A percentile compares a stretch with the other conserved stretches of the same genome.
These are phyloP conservation scores for Lottia scabra DNA, from an alignment of 2,888 invertebrate species.

Conservation along the genomic window DNA sequence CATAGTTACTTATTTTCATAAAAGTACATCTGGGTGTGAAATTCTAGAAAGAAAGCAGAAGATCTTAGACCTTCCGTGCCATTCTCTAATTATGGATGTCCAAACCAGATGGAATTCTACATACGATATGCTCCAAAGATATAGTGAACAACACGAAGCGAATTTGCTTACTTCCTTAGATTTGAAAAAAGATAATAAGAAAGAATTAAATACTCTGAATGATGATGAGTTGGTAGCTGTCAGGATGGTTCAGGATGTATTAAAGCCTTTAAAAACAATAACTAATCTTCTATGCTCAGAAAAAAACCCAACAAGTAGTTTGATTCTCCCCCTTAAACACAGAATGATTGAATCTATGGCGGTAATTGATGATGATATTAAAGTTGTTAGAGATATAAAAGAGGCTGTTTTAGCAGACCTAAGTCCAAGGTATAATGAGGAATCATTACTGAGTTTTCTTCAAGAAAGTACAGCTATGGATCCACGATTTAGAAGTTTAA, in stretches of 20 bases:
- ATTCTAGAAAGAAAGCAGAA: conserved; percentile 13
- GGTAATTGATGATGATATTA: no score
- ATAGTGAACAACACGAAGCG: background rate
- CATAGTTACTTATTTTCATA: conserved; percentile 14
- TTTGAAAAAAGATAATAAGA: background rate
- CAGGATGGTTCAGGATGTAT: no score
- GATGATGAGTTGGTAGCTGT: background rate
- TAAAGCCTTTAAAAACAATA: no score
- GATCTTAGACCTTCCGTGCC: background rate
- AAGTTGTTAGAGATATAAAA: no score
- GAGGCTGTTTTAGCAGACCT: background rate
- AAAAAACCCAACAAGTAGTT: no score
- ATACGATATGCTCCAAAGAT: background rate
- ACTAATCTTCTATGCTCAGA: no score
- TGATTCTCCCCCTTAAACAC: no score
- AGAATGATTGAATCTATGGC: no score
- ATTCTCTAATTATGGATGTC: no score
- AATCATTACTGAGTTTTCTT: background rate
- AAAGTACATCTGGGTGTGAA: conserved; percentile 8
- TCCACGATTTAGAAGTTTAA: background rate
- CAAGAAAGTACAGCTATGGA: background rate
- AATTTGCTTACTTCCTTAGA: background rate
- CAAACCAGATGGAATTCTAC: no score
- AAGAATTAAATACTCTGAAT: background rate
- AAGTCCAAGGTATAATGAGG: background rate